A percentile compares a stretch with the other conserved stretches of the same genome.
Conservation (phyloP, 2,888 invertebrate species). For the Hirtodrosophila trivittata region DNA sequence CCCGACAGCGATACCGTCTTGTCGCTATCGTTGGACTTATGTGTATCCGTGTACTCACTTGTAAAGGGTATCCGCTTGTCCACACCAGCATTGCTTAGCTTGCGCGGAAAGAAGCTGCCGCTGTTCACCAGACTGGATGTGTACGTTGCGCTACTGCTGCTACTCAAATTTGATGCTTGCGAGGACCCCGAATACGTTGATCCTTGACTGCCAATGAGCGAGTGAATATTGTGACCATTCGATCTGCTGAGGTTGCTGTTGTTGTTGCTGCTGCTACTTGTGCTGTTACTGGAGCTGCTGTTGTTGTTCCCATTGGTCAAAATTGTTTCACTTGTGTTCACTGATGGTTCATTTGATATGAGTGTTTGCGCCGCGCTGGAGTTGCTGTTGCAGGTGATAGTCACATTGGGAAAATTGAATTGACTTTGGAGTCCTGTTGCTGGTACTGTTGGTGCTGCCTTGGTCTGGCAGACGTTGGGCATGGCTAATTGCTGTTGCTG, state of each 20-base stretch:
- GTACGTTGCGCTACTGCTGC: constrained; percentile 52
- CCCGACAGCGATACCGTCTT: constrained; percentile 89
- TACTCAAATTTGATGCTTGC: constrained; percentile 44
- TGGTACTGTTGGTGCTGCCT: constrained; percentile 41
- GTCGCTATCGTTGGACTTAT: constrained; percentile 88
- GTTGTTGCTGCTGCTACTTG: constrained; percentile 6
- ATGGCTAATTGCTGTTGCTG: constrained; percentile 66
- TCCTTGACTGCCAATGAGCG: constrained; percentile 56
- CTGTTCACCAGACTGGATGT: constrained; percentile 64
- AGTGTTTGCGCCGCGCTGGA: constrained; percentile 68
- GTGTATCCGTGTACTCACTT: constrained; percentile 85
- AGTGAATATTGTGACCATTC: constrained; percentile 45
- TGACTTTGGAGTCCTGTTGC: constrained; percentile 70
- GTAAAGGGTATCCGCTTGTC: constrained; percentile 80
- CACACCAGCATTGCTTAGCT: constrained; percentile 83
- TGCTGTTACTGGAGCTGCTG: constrained; percentile 35
- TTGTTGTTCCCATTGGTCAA: constrained; percentile 52
- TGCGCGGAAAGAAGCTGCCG: constrained; percentile 84
- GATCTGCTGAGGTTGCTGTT: constrained; percentile 28
- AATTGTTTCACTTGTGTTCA: constrained; percentile 12
- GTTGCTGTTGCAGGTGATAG: constrained; percentile 71
- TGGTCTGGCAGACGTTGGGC: constrained; percentile 75
- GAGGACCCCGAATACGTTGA: constrained; percentile 56
- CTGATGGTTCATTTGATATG: constrained; percentile 65
- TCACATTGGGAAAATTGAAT: constrained; percentile 84